Evolutionary conservation across 2,797 vertebrate species (phyloP).

Genomic region (Alauda arvensis): DNA sequence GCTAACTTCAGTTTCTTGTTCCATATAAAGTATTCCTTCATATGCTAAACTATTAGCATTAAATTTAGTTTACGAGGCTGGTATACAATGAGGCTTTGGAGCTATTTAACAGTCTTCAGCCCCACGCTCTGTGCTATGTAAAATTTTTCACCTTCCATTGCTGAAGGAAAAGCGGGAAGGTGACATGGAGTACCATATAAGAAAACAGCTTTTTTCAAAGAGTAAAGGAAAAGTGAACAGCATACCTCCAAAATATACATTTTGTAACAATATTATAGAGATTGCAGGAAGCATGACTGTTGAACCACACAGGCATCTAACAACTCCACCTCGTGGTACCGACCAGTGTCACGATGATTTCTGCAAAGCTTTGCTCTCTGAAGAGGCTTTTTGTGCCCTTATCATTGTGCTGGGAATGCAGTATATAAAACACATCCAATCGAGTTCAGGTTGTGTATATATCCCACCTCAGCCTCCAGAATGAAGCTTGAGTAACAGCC

Average conservation of each 20-base stretch:
- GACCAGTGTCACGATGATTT: accelerated
- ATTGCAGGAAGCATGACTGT: background rate
- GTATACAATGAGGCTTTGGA: background rate
- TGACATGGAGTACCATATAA: background rate
- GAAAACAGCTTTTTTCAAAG: background rate
- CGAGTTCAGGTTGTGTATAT: accelerated
- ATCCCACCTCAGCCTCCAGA: background rate
- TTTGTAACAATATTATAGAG: background rate
- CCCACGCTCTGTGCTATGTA: background rate
- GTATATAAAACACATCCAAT: accelerated
- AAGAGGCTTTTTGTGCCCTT: background rate
- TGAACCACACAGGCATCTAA: background rate
- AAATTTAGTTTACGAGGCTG: background rate
- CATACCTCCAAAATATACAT: accelerated
- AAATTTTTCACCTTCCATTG: background rate
- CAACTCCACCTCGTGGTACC: background rate
- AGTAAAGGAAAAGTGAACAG: background rate
- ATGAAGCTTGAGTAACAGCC: background rate
- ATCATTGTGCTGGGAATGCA: background rate
- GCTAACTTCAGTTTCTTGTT: background rate
- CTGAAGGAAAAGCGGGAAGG: background rate
- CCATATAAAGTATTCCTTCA: background rate
- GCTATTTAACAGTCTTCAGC: background rate
- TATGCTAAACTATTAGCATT: background rate
- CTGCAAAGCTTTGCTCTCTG: background rate